Percentiles rank a stretch among this genome's conserved stretches.
phyloP scores from a whole-genome alignment of 2,113 vertebrate genomes.

The Ciconia boyciana region DNA sequence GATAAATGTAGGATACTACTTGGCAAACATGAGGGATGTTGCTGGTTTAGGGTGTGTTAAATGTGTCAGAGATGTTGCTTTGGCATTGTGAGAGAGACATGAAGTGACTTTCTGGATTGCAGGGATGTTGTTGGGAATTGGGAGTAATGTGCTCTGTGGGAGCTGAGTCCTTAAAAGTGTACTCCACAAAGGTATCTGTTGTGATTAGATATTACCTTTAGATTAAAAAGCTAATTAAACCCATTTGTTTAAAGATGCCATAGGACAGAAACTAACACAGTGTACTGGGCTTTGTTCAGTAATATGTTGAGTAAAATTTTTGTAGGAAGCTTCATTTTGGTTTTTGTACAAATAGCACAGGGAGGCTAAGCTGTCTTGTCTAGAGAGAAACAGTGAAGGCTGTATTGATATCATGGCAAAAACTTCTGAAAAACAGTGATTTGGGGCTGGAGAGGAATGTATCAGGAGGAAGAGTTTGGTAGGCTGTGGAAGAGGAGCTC shows the following conservation, averaged over 20 bases:
- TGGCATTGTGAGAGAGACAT: neutral
- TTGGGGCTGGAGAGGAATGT: neutral
- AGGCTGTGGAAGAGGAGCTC: neutral
- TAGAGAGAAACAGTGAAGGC: neutral
- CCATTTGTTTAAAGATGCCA: neutral
- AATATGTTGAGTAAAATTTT: neutral
- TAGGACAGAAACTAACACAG: neutral
- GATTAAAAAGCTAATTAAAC: neutral
- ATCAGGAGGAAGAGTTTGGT: neutral
- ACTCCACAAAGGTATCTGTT: neutral
- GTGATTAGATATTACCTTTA: neutral
- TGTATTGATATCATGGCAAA: neutral
- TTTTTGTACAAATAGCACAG: neutral
- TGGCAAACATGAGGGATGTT: neutral
- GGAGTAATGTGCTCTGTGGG: accelerated
- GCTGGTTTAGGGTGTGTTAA: neutral
- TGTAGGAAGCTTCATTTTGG: neutral
- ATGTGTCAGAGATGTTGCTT: neutral
- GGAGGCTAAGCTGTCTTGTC: neutral
- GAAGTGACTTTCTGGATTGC: neutral
- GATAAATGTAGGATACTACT: neutral
- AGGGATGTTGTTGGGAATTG: neutral
- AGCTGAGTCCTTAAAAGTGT: neutral
- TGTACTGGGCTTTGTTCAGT: neutral
- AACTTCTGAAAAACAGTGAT: neutral